Percentiles rank a stretch among this genome's conserved stretches.
phyloP scores from a whole-genome alignment of 1,140 invertebrate species.

The Pissodes strobi region DNA sequence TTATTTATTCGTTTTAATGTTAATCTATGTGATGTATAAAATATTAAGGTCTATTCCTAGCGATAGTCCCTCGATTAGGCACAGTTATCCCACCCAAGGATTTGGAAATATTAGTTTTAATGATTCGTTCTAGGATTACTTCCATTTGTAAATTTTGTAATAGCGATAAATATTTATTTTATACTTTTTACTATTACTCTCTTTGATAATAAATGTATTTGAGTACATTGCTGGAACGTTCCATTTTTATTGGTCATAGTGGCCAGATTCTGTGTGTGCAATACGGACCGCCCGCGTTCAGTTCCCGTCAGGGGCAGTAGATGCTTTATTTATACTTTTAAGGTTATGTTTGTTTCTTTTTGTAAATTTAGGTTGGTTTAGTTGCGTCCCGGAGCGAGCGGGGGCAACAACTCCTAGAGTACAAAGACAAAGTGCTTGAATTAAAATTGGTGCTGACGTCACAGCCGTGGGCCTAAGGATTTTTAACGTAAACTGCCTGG shows the following conservation, averaged over 20 bases:
- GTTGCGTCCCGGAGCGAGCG: no score
- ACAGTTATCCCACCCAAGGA: constrained; percentile 42
- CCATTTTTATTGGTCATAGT: neutral
- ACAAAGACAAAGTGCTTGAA: no score
- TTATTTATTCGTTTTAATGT: constrained; percentile 42
- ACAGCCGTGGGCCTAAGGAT: no score
- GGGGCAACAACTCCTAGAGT: no score
- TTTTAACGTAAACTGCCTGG: no score
- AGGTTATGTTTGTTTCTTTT: no score
- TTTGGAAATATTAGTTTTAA: constrained; percentile 48
- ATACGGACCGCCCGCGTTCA: no score
- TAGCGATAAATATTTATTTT: neutral
- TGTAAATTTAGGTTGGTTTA: no score
- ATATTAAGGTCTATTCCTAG: constrained; percentile 39
- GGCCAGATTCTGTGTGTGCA: neutral
- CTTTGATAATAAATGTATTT: neutral
- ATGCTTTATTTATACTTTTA: no score
- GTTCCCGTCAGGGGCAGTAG: no score
- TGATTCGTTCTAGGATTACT: constrained; percentile 35
- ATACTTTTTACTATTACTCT: neutral
- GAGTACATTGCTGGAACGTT: neutral
- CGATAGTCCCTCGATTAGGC: constrained; percentile 24
- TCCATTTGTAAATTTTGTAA: neutral
- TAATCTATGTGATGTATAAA: constrained; percentile 42
- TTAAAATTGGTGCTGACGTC: no score